Evolutionary conservation across 2,797 vertebrate genomes (phyloP), one percentile per base, ranked within the genome.

Genomic region (Fringilla coelebs): DNA sequence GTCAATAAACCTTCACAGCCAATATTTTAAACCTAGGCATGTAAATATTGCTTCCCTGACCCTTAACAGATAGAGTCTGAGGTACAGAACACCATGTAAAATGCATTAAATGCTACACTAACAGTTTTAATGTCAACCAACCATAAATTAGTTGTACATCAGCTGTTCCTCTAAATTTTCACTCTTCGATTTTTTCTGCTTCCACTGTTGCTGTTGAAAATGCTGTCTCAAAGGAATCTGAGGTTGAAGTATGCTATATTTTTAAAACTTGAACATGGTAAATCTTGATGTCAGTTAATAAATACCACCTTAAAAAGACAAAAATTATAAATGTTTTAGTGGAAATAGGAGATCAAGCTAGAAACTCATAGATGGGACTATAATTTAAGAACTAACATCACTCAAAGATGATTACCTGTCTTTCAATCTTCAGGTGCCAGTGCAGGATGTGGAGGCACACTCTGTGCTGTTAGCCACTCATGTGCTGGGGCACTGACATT

Each of bases 181-280:
- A 43, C 52, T 72, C 70, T 54, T 75, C 38, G 40, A 71, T 95
- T 95, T 86, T 79, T 88, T 40, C 49, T 85, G 61, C 79, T 81
- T 38, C 54, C 40, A 4, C 19, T 46, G n/a, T 49, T 96, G 78
- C 89, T 95, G 52, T 94, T 96, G 92, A 96, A 85, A 86, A 68
- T 40, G 63, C 43, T 66, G 7, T 85, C 90, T 96, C 82, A 74
- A 29, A 92, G 68, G 84, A 84, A 62, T 88, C 81, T 95, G 85
- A 86, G 75, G 7, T 51, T 85, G 85, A 95, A 77, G 46, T 79
- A 48, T 34, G 84, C 62, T 67, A 51, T 83, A n/a, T 90, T 63
- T 93, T 97, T 94, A 96, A 90, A 95, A 90, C 19, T 78, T 83
- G 70, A 93, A 88, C 54, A 58, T 80, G 94, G 62, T 95, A 89